Base-by-base conservation (phyloP, 2,113 vertebrate genomes). In the Tringa solitaria region DNA sequence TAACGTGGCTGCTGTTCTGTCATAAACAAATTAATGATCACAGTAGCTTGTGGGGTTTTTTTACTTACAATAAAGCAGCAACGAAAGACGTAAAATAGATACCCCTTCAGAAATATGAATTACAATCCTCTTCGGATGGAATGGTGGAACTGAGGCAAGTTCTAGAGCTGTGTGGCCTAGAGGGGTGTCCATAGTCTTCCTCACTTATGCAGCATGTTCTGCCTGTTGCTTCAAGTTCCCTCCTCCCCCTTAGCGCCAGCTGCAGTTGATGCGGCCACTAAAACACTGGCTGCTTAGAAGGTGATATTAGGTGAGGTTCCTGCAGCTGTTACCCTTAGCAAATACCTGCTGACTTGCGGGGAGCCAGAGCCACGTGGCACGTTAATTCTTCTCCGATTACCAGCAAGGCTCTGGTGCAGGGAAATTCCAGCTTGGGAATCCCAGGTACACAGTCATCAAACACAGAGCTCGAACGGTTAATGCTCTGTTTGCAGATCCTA, bases 401-500 rank as follows among this genome's bases (percentile, higher is more conserved):
- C 43, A 63, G 1, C 27, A 27, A 59, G n/a, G 63, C 45, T 91
- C 28, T 93, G 57, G 18, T 67, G 37, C 60, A n/a, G 60, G 1
- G 14, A 39, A 12, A 72, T 86, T 90, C 51, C 93, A 93, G 73
- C 61, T 41, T 79, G 89, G 69, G 92, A 84, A 81, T 81, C 86
- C 45, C 61, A 50, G 56, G 53, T 69, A 28, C 67, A 59, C 67
- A 30, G 50, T 48, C 51, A 88, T 82, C 76, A 92, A 89, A 51
- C 59, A 57, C 41, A 61, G 75, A 56, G 73, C 64, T 73, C 3
- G 18, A 93, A 83, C 4, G 1, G 73, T 88, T 92, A 95, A 79
- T 82, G 54, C 81, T 85, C 80, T 97, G 67, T 94, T 87, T 96
- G 70, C 79, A 89, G 82, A 93, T 80, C 93, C 46, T 83, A 13